phyloP scores from a whole-genome alignment of 1,140 invertebrate genomes.

The Bombus affinis region DNA sequence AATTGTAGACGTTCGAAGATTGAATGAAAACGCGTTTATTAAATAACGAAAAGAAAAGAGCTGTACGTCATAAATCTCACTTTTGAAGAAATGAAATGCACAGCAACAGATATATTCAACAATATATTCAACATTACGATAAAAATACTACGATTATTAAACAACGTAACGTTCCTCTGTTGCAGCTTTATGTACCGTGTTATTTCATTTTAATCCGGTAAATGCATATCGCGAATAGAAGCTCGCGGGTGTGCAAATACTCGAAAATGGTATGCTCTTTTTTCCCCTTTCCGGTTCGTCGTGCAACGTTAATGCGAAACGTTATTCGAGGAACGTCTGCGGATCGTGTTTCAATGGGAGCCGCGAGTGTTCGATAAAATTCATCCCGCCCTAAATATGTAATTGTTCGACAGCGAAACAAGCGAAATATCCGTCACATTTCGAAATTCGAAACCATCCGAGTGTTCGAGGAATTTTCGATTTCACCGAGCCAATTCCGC shows the following conservation, averaged over 20 bases:
- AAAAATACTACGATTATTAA: neutral
- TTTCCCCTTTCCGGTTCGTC: no score
- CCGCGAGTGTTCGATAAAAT: conserved; percentile 2
- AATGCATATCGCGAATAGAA: neutral
- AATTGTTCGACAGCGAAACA: conserved; percentile 10
- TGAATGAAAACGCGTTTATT: neutral
- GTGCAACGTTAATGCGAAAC: neutral
- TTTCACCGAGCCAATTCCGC: neutral
- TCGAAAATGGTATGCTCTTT: neutral
- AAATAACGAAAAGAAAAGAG: neutral
- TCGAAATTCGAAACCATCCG: neutral
- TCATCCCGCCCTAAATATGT: neutral
- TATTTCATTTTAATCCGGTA: no score
- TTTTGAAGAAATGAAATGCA: neutral
- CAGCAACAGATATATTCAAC: neutral
- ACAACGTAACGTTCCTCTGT: neutral
- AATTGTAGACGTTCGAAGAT: no score
- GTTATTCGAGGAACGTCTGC: neutral
- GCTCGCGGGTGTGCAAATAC: neutral
- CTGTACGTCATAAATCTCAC: neutral
- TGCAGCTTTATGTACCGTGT: no score
- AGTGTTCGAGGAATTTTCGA: conserved; percentile 25
- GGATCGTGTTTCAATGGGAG: neutral
- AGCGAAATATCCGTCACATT: neutral
- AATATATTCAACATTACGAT: neutral